phyloP scores from a whole-genome alignment of 64 coral and sea anemone species.

The Porites australiensis region DNA sequence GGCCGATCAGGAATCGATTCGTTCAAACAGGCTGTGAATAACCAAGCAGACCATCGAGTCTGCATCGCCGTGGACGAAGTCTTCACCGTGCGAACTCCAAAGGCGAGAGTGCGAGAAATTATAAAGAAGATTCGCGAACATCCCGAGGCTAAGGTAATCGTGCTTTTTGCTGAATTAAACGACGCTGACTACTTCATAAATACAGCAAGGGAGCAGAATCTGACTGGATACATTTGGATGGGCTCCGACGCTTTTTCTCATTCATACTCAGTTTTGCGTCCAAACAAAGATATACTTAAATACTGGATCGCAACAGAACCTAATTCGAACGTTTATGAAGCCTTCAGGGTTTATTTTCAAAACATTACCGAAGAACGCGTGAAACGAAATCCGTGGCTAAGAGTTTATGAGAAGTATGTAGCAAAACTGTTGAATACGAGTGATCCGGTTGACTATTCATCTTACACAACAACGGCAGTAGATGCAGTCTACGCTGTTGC shows the following conservation, averaged over 20 bases:
- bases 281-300: conserved; percentile 44
- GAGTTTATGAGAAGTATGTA: not conserved
- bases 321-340: conserved; percentile 19
- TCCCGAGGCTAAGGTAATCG: conserved; percentile 72
- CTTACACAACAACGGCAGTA: conserved; percentile 72
- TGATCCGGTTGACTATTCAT: conserved; percentile 41
- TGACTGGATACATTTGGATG: conserved; percentile 71
- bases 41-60: conserved; percentile 8
- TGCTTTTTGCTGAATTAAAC: conserved; percentile 73
- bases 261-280: conserved; percentile 56
- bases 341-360: conserved; percentile 69
- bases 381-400: conserved; percentile 59
- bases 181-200: conserved; percentile 75
- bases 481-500: conserved; percentile 73
- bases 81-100: conserved; percentile 67
- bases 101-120: conserved; percentile 24
- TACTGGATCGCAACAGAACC: conserved; percentile 58
- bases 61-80: conserved; percentile 71
- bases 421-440: conserved; percentile 24
- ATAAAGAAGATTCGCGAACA: conserved; percentile 46
- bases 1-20: conserved; percentile 76
- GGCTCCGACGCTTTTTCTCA: conserved; percentile 72
- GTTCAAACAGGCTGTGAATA: conserved; percentile 54
- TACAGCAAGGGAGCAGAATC: conserved; percentile 36
- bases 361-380: conserved; percentile 62